Conservation (phyloP, 2,888 invertebrate species). For the Aplocera efformata region DNA sequence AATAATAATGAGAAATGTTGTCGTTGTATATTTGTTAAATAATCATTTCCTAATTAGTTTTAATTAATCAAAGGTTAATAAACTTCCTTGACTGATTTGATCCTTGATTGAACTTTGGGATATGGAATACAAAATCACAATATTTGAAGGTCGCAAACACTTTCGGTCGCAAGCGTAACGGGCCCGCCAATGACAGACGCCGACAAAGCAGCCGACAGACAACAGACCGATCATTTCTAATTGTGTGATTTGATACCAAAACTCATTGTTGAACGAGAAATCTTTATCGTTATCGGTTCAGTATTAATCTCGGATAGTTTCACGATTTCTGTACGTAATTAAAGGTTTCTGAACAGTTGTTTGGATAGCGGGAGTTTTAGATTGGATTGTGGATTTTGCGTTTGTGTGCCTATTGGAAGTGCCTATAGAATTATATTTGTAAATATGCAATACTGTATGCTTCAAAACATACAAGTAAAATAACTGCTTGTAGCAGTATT, state of each 20-base stretch:
- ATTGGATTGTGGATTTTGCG: not conserved
- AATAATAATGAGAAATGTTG: no score
- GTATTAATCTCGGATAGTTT: constrained; percentile 20
- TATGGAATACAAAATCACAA: constrained; percentile 2
- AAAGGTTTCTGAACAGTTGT: constrained; percentile 14
- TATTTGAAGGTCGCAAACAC: constrained; percentile 11
- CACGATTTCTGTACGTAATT: constrained; percentile 18
- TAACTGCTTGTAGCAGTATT: no score
- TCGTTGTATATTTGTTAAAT: no score
- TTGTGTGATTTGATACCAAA: constrained; percentile 79
- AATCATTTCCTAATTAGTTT: no score
- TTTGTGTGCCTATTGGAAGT: not conserved
- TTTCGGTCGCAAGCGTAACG: constrained; percentile 35
- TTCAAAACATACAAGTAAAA: no score
- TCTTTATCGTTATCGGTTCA: constrained; percentile 50
- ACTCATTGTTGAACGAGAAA: constrained; percentile 72
- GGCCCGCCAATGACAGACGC: constrained; percentile 55
- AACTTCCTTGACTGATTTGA: no score
- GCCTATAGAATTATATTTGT: no score
- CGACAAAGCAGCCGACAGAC: constrained; percentile 58
- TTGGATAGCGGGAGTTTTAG: constrained; percentile 15
- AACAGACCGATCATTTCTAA: constrained; percentile 73
- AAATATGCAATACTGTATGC: no score
- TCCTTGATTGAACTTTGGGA: no score
- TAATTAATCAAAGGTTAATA: no score